Evolutionary conservation across 1,140 invertebrate genomes (phyloP).

Genomic region (Ephestia elutella): DNA sequence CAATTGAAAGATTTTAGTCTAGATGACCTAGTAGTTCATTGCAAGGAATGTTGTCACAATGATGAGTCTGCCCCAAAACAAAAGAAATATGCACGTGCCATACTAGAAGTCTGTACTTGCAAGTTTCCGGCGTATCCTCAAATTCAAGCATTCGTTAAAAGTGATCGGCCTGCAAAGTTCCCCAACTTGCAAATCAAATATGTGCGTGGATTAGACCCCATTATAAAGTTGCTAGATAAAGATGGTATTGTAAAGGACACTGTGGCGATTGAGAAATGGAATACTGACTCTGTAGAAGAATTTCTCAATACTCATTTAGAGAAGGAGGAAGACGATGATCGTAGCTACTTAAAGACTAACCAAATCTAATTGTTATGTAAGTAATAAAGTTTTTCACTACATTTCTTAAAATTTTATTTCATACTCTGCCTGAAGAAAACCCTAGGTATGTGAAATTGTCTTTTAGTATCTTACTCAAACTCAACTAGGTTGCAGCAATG

Average conservation of each 20-base stretch:
- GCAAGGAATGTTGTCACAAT: conserved; percentile 82
- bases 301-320: conserved; percentile 90
- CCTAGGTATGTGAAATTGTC: no score
- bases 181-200: conserved; percentile 93
- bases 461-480: no score
- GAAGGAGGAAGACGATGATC: conserved; percentile 72
- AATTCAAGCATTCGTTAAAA: conserved; percentile 96
- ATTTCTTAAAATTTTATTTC: not conserved
- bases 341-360: conserved; percentile 78
- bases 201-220: conserved; percentile 91
- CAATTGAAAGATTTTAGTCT: conserved; percentile 86
- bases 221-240: conserved; percentile 91
- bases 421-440: no score
- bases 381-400: not conserved
- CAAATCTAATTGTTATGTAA: conserved; percentile 59
- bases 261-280: conserved; percentile 96
- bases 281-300: conserved; percentile 96
- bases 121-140: conserved; percentile 97
- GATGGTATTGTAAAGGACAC: conserved; percentile 88
- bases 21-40: conserved; percentile 80
- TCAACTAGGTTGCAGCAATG: no score
- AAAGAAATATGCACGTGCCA: conserved; percentile 87
- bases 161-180: conserved; percentile 88
- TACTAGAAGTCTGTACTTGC: conserved; percentile 94
- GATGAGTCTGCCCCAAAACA: conserved; percentile 78